Evolutionary conservation across 2,113 vertebrate genomes (phyloP).

Genomic region (Dicaeum eximium): DNA sequence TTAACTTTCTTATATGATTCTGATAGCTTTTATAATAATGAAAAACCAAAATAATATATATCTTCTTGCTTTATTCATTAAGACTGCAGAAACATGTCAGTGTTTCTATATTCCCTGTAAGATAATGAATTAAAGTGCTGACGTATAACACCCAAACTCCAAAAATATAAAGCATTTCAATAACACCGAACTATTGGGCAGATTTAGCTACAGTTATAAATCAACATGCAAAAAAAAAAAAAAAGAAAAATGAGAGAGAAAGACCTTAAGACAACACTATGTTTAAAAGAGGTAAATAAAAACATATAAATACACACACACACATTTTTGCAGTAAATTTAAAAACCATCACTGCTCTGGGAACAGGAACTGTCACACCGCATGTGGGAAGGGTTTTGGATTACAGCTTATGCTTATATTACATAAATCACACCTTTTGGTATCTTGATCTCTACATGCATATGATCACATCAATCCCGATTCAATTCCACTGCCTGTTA

Average conservation of each 20-base stretch:
- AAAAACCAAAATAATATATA: not conserved
- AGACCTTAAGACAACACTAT: not conserved
- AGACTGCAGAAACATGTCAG: not conserved
- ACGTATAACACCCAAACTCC: not conserved
- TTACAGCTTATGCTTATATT: slow-evolving; percentile 35
- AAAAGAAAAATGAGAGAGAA: not conserved
- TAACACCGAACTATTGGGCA: not conserved
- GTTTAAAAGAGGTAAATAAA: slow-evolving; percentile 38
- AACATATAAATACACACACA: not conserved
- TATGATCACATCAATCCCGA: slow-evolving; percentile 37
- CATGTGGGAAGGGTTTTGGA: slow-evolving; percentile 21
- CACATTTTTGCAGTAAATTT: slow-evolving; percentile 23
- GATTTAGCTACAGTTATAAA: not conserved
- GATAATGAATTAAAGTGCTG: not conserved
- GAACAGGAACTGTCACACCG: not conserved
- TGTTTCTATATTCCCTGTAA: not conserved
- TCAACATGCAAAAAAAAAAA: not conserved
- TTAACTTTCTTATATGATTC: not conserved
- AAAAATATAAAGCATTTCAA: not conserved
- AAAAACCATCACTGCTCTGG: slow-evolving; percentile 15
- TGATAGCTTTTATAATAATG: not conserved
- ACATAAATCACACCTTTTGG: slow-evolving; percentile 59
- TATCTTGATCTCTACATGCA: slow-evolving; percentile 41
- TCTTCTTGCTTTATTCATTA: not conserved
- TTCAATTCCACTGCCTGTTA: slow-evolving; percentile 47